These are phyloP conservation scores for Latrodectus elegans DNA, from an alignment of 2,888 invertebrate genomes.

Conservation along the genomic window DNA sequence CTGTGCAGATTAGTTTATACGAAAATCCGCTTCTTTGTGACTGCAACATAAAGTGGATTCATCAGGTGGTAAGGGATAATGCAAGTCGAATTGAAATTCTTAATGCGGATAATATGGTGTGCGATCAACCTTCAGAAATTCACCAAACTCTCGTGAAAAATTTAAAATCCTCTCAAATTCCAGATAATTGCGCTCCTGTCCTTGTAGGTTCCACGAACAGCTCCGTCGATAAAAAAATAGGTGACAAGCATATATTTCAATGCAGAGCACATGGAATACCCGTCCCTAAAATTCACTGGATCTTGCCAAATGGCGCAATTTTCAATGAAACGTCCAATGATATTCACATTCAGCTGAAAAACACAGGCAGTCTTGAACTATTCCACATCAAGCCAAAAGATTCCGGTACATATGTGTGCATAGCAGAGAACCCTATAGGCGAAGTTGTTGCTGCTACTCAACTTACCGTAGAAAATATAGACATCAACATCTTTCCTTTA, in stretches of 20 bases:
- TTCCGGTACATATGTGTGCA: constrained; percentile 76
- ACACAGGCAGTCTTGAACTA: constrained; percentile 72
- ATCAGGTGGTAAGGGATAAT: constrained; percentile 65
- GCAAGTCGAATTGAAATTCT: constrained; percentile 70
- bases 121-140: constrained; percentile 73
- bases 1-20: constrained; percentile 72
- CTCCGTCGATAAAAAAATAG: constrained; percentile 68
- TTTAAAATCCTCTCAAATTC: constrained; percentile 72
- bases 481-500: constrained; percentile 74
- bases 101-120: constrained; percentile 73
- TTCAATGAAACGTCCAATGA: constrained; percentile 73
- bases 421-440: constrained; percentile 74
- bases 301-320: constrained; percentile 74
- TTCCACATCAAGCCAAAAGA: constrained; percentile 73
- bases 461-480: constrained; percentile 74
- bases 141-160: constrained; percentile 71
- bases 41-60: constrained; percentile 75
- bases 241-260: constrained; percentile 71
- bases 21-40: constrained; percentile 77
- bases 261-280: constrained; percentile 77
- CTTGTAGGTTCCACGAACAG: constrained; percentile 65
- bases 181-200: constrained; percentile 71
- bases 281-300: constrained; percentile 75
- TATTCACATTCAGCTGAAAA: constrained; percentile 72
- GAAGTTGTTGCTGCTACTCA: constrained; percentile 73